Percentiles rank a stretch among this genome's conserved stretches.
Conservation (phyloP, 2,888 invertebrate species). For the Torymus texanus region DNA sequence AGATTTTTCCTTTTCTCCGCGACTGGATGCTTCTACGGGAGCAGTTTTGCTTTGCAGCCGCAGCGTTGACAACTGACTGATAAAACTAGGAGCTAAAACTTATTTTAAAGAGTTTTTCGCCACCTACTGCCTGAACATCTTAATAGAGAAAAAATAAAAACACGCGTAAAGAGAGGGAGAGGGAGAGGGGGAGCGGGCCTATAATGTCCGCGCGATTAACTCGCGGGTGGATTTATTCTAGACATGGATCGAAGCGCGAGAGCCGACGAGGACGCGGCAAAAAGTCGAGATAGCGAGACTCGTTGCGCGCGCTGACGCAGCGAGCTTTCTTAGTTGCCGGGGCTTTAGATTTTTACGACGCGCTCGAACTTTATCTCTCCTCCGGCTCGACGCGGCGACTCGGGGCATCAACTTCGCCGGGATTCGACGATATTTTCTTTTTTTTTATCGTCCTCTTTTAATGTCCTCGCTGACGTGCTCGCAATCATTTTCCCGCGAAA, state of each 20-base stretch:
- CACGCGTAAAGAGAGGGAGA: conserved; percentile 6
- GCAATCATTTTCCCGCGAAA: conserved; percentile 51
- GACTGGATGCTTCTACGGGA: neutral
- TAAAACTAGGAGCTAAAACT: too few relatives aligned
- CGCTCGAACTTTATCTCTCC: conserved; percentile 51
- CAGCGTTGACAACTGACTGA: too few relatives aligned
- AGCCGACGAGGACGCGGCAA: neutral
- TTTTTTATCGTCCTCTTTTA: conserved; percentile 44
- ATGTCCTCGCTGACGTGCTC: conserved; percentile 30
- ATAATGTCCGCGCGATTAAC: conserved; percentile 44
- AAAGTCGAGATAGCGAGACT: neutral
- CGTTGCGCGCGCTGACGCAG: conserved; percentile 31
- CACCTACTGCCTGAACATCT: neutral
- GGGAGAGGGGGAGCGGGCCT: neutral
- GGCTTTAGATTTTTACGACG: conserved; percentile 51
- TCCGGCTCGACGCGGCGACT: neutral
- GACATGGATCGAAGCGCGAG: conserved; percentile 41
- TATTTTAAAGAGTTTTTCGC: too few relatives aligned
- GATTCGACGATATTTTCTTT: conserved; percentile 35
- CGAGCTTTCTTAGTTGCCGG: conserved; percentile 45
- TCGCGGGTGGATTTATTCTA: conserved; percentile 45
- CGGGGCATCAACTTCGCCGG: conserved; percentile 17
- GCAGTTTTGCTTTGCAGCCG: too few relatives aligned
- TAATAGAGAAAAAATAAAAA: conserved; percentile 2
- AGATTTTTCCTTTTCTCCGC: conserved; percentile 8